Percentiles rank a stretch among this genome's conserved stretches.
Evolutionary conservation across 2,113 vertebrate genomes (phyloP).

Genomic region (Oophaga pumilio): DNA sequence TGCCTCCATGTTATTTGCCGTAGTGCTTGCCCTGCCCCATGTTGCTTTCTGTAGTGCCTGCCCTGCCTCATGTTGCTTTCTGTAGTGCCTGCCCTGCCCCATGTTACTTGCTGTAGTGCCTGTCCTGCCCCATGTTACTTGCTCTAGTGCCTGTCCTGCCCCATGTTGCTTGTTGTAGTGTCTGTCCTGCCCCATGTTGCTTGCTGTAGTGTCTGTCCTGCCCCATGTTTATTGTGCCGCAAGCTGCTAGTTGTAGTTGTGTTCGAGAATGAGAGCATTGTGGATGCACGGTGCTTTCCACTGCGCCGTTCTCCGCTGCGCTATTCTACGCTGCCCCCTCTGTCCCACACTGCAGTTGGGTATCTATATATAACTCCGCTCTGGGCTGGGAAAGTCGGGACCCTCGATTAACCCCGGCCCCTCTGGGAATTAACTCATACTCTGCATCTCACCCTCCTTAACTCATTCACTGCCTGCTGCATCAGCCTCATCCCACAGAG

Average conservation of each 20-base stretch:
- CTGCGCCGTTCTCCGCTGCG: background rate
- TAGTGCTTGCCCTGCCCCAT: too few species aligned
- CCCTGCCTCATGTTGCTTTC: background rate
- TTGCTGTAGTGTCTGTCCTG: background rate
- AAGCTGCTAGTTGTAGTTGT: background rate
- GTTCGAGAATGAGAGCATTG: background rate
- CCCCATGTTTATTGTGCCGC: too few species aligned
- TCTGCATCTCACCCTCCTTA: background rate
- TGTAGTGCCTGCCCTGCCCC: background rate
- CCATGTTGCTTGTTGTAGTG: background rate
- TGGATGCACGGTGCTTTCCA: background rate
- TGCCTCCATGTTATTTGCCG: too few species aligned
- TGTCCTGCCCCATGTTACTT: background rate
- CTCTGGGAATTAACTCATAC: background rate
- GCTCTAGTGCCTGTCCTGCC: background rate
- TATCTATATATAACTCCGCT: slow-evolving; percentile 26
- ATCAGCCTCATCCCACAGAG: background rate
- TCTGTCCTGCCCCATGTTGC: background rate
- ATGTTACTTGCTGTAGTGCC: background rate
- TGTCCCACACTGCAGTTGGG: slow-evolving; percentile 33
- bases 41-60: background rate
- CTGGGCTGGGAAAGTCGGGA: background rate
- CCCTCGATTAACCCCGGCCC: background rate
- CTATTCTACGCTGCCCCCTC: background rate
- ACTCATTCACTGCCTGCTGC: background rate